Evolutionary conservation across 2,797 vertebrate genomes (phyloP).

Genomic region (Chelmon rostratus): DNA sequence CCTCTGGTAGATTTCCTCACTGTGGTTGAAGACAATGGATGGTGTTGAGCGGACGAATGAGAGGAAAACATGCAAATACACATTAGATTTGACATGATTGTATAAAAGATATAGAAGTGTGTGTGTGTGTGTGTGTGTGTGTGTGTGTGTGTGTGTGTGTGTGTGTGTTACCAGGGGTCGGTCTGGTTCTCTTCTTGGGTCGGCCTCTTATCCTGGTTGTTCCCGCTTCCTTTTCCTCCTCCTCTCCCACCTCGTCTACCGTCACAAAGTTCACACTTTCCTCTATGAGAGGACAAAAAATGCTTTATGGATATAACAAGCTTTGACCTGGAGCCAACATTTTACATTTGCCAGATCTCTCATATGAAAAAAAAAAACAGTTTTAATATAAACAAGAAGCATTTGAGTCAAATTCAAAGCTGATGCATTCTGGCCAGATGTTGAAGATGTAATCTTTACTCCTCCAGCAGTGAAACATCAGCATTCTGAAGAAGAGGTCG

Average conservation of each 20-base stretch:
- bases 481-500: too few relatives aligned
- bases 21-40: conserved; percentile 19
- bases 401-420: too few relatives aligned
- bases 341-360: too few relatives aligned
- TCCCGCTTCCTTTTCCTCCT: conserved; percentile 69
- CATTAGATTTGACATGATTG: not conserved
- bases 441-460: too few relatives aligned
- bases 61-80: not conserved
- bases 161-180: conserved; percentile 64
- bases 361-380: too few relatives aligned
- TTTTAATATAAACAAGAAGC: too few relatives aligned
- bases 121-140: conserved; percentile 5
- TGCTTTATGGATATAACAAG: too few relatives aligned
- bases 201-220: conserved; percentile 42
- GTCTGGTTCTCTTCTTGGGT: conserved; percentile 60
- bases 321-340: too few relatives aligned
- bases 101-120: not conserved
- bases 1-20: conserved; percentile 67
- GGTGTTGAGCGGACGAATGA: not conserved
- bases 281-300: conserved; percentile 28
- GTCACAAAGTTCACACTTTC: conserved; percentile 87
- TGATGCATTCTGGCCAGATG: too few relatives aligned
- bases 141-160: not conserved
- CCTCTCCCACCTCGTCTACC: conserved; percentile 89
- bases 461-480: too few relatives aligned